Conservation (phyloP, 2,113 vertebrate genomes). For the Ia io region DNA sequence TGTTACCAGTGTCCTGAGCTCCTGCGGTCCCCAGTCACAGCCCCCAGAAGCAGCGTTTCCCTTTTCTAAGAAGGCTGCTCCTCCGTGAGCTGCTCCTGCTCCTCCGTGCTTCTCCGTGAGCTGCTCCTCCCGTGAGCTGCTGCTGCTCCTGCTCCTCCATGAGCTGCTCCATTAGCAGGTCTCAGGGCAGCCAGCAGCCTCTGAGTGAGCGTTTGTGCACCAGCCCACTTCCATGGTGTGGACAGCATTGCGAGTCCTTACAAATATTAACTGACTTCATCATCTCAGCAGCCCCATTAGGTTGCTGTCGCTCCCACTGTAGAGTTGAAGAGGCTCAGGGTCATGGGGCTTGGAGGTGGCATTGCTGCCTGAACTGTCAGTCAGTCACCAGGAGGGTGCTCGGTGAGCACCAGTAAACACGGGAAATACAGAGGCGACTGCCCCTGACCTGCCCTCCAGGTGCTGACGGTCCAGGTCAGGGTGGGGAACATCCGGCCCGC, state of each 20-base stretch:
- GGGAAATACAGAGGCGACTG: too few relatives aligned
- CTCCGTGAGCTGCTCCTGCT: too few relatives aligned
- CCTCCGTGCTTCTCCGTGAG: too few relatives aligned
- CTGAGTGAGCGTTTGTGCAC: accelerated
- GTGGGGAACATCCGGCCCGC: too few relatives aligned
- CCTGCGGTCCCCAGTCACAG: accelerated
- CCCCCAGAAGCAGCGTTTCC: too few relatives aligned
- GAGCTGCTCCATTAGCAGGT: too few relatives aligned
- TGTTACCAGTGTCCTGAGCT: background rate
- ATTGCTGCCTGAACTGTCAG: accelerated
- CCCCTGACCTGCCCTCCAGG: background rate
- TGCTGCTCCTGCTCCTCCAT: too few relatives aligned
- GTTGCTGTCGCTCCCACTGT: accelerated
- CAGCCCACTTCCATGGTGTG: background rate
- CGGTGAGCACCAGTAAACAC: accelerated
- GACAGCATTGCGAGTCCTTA: background rate
- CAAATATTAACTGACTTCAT: background rate
- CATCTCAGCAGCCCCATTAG: accelerated
- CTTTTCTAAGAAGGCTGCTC: background rate
- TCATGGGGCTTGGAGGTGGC: accelerated
- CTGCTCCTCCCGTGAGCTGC: too few relatives aligned
- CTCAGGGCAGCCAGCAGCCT: background rate
- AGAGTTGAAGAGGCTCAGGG: accelerated
- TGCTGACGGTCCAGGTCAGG: background rate
- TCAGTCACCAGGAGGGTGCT: accelerated